Evolutionary conservation across 2,888 invertebrate species (phyloP), one percentile per base, ranked within the genome.

Genomic region (Phorcus lineatus): DNA sequence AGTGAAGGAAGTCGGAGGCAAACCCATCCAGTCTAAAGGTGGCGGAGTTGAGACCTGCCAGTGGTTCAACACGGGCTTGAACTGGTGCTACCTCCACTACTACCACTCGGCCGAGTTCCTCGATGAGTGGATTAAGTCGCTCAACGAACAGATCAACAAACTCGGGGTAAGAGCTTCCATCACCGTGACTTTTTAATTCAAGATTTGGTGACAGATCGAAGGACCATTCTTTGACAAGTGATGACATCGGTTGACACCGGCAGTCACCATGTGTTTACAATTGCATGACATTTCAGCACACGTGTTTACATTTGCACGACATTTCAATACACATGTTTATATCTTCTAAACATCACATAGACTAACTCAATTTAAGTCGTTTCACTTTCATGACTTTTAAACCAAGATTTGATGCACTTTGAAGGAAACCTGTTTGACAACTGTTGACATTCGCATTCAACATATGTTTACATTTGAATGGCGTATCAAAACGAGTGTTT

Each of bases 121-220:
- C 40, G 91, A 93, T 75, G 90, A 92, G 54, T 93, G 94, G 93
- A 88, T 94, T 31, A 88, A 90, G 80, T 89, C 93, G 17, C 87
- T 94, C 47, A 94, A 94, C 85, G 93, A 93, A 19, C 92, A 93
- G 55, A 92, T 92, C 22, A 90, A 88, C 77, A 93, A 93, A 86
- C 90, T 90, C 67, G 90, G 92, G 90, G 93, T 93, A 86, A 84
- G 91, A 88, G 67, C n/a, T 40, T 47, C 1, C 19, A 19, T n/a
- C 7, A 3, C n/a, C 24, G 1, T 4, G 19, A 57, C 57, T 57
- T 57, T 57, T 57, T 22, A 57, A 57, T 57, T 22, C 24, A 57
- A 24, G 9, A 57, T 57, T 57, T 57, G 57, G 24, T 57, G 57
- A 57, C 57, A 57, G 19, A n/a, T 57, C 19, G 7, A 4, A 7